These are phyloP conservation scores for Vulpes lagopus DNA, from an alignment of 2,113 vertebrate genomes.

Conservation along the genomic window DNA sequence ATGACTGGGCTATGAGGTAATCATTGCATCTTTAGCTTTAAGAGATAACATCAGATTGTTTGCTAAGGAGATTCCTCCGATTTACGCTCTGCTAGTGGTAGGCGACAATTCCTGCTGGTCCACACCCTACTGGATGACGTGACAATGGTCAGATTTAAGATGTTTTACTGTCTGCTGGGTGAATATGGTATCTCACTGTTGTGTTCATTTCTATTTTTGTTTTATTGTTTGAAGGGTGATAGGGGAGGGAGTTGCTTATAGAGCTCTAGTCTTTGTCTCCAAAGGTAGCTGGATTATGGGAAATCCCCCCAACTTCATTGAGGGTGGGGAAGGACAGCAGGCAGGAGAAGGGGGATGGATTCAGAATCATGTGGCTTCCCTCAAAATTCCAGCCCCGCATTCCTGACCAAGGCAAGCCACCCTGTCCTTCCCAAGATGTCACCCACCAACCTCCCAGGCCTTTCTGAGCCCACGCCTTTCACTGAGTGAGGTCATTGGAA, in stretches of 20 bases:
- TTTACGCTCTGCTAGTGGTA: background rate
- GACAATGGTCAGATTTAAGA: background rate
- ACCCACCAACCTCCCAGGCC: background rate
- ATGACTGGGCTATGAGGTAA: background rate
- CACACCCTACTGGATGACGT: too few relatives aligned
- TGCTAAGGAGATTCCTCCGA: background rate
- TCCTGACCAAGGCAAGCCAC: background rate
- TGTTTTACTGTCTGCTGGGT: background rate
- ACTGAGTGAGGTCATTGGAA: slow-evolving; percentile 64
- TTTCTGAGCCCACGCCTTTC: background rate
- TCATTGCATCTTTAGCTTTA: background rate
- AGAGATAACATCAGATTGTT: background rate
- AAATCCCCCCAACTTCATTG: background rate
- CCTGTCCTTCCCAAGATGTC: slow-evolving; percentile 27
- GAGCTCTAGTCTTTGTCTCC: background rate
- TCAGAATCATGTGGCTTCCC: background rate
- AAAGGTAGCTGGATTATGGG: background rate
- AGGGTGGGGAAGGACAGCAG: background rate
- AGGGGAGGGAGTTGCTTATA: background rate
- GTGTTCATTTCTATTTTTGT: background rate
- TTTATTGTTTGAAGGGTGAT: background rate
- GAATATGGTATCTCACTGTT: background rate
- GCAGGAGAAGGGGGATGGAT: background rate
- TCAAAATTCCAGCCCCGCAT: background rate
- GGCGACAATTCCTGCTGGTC: background rate